Evolutionary conservation across 2,797 vertebrate genomes (phyloP), one percentile per base, ranked within the genome.

Genomic region (Vipera latastei): DNA sequence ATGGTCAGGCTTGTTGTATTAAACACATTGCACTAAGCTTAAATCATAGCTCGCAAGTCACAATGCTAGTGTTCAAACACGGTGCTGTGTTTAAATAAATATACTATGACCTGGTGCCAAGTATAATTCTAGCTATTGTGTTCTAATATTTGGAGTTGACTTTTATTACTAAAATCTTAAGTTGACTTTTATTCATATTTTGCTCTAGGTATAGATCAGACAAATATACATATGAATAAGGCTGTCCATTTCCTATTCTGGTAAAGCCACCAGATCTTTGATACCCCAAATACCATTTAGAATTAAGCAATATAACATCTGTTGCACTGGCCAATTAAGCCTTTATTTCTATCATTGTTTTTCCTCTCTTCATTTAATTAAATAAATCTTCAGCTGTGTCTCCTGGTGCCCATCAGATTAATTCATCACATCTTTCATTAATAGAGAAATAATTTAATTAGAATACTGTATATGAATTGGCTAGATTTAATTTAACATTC

Each of bases 381-480:
- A 56, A 26, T 18, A 91, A 94, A 94, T 83, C 0, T 51, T 90
- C 89, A 91, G 92, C 90, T 88, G 20, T 83, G 38, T 94, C 91
- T 91, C 5, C 63, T 88, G 32, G 63, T 2, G 38, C 53, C 92
- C 88, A 65, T 25, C 26, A 93, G 38, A 93, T 93, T 86, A 93
- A 93, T 92, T 93, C 69, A 89, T 92, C 85, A 60, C 87, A 93
- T n/a, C 6, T 92, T 26, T 78, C 94, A 93, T 94, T 88, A 90
- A 28, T 93, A 92, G 60, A 92, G 38, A 94, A 94, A 94, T 85
- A 92, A 92, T 89, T 93, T 55, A 86, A 93, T 93, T 94, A 91
- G 26, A 87, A 93, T n/a, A 32, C 32, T 32, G 32, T 32, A 6
- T 12, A 65, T 65, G 14, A 16, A 4, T 0, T 55, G 92, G 51